Evolutionary conservation across 53 echinoderm and acorn worm genomes (phyloP).

Genomic region (Pentamera pediparva): DNA sequence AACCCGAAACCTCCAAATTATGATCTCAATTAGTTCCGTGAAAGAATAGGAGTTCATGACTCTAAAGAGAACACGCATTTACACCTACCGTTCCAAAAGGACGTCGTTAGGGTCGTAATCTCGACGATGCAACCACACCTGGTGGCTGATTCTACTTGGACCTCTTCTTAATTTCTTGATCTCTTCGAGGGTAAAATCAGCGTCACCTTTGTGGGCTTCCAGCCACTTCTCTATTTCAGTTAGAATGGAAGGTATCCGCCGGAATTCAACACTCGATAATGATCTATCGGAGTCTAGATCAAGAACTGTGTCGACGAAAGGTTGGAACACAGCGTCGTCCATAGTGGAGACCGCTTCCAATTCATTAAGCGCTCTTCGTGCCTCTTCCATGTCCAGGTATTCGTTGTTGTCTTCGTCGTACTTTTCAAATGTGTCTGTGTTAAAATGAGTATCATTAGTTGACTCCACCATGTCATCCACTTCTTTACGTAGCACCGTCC

Average conservation of each 20-base stretch:
- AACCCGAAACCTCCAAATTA: too few relatives aligned
- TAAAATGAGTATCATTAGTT: neutral
- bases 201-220: neutral
- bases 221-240: neutral
- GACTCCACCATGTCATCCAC: neutral
- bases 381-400: neutral
- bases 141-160: conserved; percentile 13
- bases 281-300: conserved; percentile 9
- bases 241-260: conserved; percentile 1
- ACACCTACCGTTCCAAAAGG: too few relatives aligned
- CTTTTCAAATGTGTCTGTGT: neutral
- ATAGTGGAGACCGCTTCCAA: neutral
- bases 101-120: neutral
- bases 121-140: conserved; percentile 7
- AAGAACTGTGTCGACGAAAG: neutral
- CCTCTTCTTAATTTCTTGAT: neutral
- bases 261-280: conserved; percentile 1
- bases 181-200: neutral
- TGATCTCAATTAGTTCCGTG: too few relatives aligned
- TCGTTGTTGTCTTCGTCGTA: conserved; percentile 1
- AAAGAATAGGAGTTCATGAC: too few relatives aligned
- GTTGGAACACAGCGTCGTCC: neutral
- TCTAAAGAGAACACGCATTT: too few relatives aligned
- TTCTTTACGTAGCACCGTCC: conserved; percentile 4
- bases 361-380: neutral